These are phyloP conservation scores for Tachycineta bicolor DNA, from an alignment of 2,113 vertebrate species.

Conservation along the genomic window DNA sequence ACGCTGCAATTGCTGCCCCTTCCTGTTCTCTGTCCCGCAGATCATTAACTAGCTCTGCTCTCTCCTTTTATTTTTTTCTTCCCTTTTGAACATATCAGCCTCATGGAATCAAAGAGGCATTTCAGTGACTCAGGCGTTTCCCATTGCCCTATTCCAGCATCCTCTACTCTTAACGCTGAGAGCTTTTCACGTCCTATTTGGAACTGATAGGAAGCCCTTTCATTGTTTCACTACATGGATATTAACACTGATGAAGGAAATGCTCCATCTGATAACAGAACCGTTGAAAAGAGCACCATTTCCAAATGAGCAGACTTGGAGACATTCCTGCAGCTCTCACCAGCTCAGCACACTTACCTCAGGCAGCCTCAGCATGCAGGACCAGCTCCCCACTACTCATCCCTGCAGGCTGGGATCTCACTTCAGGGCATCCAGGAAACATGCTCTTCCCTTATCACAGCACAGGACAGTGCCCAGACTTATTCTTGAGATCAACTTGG, in stretches of 20 bases:
- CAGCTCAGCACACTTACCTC: neutral
- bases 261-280: constrained; percentile 84
- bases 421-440: neutral
- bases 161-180: constrained; percentile 82
- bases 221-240: constrained; percentile 84
- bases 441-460: neutral
- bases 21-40: constrained; percentile 56
- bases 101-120: constrained; percentile 81
- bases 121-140: constrained; percentile 84
- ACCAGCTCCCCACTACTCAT: neutral
- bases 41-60: constrained; percentile 37
- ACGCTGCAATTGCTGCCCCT: neutral
- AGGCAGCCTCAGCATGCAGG: neutral
- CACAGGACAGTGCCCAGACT: neutral
- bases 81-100: constrained; percentile 65
- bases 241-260: constrained; percentile 86
- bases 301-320: constrained; percentile 67
- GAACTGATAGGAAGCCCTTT: constrained; percentile 85
- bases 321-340: constrained; percentile 42
- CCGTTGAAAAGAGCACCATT: constrained; percentile 73
- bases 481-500: neutral
- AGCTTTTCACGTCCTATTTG: constrained; percentile 84
- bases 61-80: constrained; percentile 59
- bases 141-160: constrained; percentile 86
- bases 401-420: neutral